A percentile compares a stretch with the other conserved stretches of the same genome.
phyloP scores from a whole-genome alignment of 1,140 invertebrate species.

The Drosophila setifemur region DNA sequence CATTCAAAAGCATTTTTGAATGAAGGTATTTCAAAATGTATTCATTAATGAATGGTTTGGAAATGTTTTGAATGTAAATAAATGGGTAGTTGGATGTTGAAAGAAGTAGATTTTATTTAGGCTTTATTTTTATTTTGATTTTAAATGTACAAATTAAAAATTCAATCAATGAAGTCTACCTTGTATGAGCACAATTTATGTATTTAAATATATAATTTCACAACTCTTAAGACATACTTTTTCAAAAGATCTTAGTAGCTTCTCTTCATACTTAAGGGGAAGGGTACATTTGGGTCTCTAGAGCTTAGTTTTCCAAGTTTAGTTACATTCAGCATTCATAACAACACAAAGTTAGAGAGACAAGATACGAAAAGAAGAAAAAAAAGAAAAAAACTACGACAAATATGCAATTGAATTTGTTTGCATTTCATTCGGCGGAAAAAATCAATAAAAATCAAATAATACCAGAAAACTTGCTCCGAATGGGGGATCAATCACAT shows the following conservation, averaged over 20 bases:
- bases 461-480: conserved; percentile 71
- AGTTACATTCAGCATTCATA: conserved; percentile 56
- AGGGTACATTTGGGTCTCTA: conserved; percentile 51
- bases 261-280: too few relatives aligned
- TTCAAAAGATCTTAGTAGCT: conserved; percentile 17
- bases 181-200: too few relatives aligned
- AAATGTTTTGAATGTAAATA: neutral
- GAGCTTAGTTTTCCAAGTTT: conserved; percentile 51
- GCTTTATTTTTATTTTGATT: too few relatives aligned
- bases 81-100: neutral
- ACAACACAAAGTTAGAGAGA: conserved; percentile 35
- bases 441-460: conserved; percentile 77
- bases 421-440: conserved; percentile 67
- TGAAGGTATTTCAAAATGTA: conserved; percentile 4
- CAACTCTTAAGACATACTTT: too few relatives aligned
- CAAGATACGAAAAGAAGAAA: conserved; percentile 10
- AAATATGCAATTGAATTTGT: conserved; percentile 75
- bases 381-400: conserved; percentile 34
- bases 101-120: too few relatives aligned
- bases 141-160: too few relatives aligned
- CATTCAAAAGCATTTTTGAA: neutral
- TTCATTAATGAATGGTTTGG: neutral
- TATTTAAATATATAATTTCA: too few relatives aligned
- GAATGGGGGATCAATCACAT: conserved; percentile 76
- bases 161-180: too few relatives aligned